Evolutionary conservation across 64 coral and sea anemone species (phyloP).

Genomic region (Montipora sp.): DNA sequence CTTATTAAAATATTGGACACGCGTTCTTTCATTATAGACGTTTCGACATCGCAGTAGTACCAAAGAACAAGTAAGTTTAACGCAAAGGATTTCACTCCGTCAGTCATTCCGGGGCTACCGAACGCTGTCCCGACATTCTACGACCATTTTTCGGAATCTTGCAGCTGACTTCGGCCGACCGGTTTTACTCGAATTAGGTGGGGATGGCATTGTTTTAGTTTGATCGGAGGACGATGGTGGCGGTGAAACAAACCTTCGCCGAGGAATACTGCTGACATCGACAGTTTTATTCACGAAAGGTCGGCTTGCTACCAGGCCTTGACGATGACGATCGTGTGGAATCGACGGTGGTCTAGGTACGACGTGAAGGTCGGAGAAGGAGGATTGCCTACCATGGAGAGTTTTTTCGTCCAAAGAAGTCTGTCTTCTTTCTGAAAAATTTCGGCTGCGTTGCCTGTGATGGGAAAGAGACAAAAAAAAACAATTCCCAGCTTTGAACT

Average conservation of each 20-base stretch:
- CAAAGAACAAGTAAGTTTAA: too few relatives aligned
- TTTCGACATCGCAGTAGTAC: too few relatives aligned
- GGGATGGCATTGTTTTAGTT: constrained; percentile 60
- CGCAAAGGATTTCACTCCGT: too few relatives aligned
- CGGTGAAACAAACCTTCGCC: constrained; percentile 14
- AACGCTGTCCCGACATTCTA: constrained; percentile 64
- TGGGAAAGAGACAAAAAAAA: not conserved
- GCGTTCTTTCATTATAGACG: too few relatives aligned
- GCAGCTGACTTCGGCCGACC: constrained; percentile 61
- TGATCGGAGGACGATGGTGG: constrained; percentile 58
- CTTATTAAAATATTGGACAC: too few relatives aligned
- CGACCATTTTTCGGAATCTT: constrained; percentile 82
- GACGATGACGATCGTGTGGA: constrained; percentile 15
- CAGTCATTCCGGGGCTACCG: not conserved
- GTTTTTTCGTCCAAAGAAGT: constrained; percentile 30
- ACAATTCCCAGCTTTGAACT: not conserved
- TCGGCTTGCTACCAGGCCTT: constrained; percentile 10
- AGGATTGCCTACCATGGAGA: not conserved
- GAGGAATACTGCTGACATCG: constrained; percentile 22
- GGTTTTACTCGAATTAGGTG: constrained; percentile 81
- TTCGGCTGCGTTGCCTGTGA: not conserved
- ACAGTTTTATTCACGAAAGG: constrained; percentile 7
- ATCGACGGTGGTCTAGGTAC: constrained; percentile 56
- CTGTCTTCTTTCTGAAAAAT: constrained; percentile 22
- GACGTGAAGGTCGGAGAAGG: not conserved